phyloP scores from a whole-genome alignment of 2,888 invertebrate genomes.

The Luperina testacea region DNA sequence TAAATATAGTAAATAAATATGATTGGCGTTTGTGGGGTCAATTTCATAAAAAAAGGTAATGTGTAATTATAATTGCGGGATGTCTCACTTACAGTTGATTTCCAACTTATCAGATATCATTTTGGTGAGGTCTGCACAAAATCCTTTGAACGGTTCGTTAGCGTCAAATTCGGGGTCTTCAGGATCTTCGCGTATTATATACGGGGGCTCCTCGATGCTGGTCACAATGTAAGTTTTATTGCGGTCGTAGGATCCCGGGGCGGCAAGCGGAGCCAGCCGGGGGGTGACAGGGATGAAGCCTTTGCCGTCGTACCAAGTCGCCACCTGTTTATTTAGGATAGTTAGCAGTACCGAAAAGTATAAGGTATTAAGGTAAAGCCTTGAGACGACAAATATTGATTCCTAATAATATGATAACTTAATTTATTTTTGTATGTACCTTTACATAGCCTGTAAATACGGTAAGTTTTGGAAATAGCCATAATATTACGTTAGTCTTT shows the following conservation, averaged over 20 bases:
- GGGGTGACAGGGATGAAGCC: slow-evolving; percentile 94
- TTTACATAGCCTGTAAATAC: neutral
- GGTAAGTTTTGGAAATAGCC: neutral
- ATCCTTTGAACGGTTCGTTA: slow-evolving; percentile 95
- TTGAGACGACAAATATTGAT: neutral
- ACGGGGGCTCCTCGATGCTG: slow-evolving; percentile 96
- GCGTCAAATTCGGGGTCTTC: slow-evolving; percentile 92
- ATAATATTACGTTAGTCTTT: neutral
- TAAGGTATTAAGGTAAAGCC: neutral
- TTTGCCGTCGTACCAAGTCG: slow-evolving; percentile 95
- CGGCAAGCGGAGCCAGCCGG: slow-evolving; percentile 92
- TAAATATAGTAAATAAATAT: no score
- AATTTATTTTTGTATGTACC: neutral
- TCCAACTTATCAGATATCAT: slow-evolving; percentile 94
- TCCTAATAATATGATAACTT: neutral
- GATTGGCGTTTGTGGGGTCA: neutral
- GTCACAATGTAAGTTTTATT: slow-evolving; percentile 96
- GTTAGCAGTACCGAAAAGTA: slow-evolving; percentile 8
- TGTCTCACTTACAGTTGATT: slow-evolving; percentile 93
- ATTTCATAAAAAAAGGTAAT: neutral
- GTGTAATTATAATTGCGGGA: neutral
- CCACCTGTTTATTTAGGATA: slow-evolving; percentile 89
- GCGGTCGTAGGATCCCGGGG: slow-evolving; percentile 92
- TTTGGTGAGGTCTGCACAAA: slow-evolving; percentile 97
- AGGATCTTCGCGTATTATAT: slow-evolving; percentile 93